These are phyloP conservation scores for Melieria crassipennis DNA, from an alignment of 2,888 invertebrate species.

Conservation along the genomic window DNA sequence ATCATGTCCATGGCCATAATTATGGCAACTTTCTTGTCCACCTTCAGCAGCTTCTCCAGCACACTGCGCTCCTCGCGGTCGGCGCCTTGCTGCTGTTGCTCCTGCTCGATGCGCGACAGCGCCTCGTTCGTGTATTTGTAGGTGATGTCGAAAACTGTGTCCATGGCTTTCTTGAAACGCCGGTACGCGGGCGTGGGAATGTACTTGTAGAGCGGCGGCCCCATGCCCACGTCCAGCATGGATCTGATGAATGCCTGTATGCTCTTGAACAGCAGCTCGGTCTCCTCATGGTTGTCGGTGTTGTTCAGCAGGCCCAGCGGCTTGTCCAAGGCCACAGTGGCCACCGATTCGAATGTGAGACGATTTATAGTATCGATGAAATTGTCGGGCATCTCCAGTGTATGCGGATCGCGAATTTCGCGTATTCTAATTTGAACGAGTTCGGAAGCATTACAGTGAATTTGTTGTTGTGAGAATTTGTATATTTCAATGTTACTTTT, in stretches of 20 bases:
- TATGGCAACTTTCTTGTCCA: constrained; percentile 72
- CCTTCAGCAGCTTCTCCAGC: constrained; percentile 72
- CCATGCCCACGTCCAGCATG: constrained; percentile 53
- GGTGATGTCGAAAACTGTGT: constrained; percentile 55
- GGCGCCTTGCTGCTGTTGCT: constrained; percentile 35
- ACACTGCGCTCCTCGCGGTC: constrained; percentile 66
- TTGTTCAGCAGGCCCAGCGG: constrained; percentile 52
- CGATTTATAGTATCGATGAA: constrained; percentile 68
- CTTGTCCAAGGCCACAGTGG: constrained; percentile 64
- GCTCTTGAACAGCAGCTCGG: constrained; percentile 44
- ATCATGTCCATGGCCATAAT: constrained; percentile 79
- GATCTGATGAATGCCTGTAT: constrained; percentile 39
- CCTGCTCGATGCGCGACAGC: constrained; percentile 48
- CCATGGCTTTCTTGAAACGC: constrained; percentile 54
- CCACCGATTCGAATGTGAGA: constrained; percentile 70
- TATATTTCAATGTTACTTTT: constrained; percentile 43
- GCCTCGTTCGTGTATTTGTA: constrained; percentile 63
- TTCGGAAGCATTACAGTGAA: not conserved
- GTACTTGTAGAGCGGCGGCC: constrained; percentile 59
- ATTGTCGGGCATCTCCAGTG: constrained; percentile 63
- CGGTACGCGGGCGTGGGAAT: constrained; percentile 55
- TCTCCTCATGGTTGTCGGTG: constrained; percentile 36
- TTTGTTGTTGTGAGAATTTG: not conserved
- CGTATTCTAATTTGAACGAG: constrained; percentile 50
- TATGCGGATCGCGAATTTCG: constrained; percentile 51